phyloP scores from a whole-genome alignment of 2,113 vertebrate genomes.

The Spilogale gracilis region DNA sequence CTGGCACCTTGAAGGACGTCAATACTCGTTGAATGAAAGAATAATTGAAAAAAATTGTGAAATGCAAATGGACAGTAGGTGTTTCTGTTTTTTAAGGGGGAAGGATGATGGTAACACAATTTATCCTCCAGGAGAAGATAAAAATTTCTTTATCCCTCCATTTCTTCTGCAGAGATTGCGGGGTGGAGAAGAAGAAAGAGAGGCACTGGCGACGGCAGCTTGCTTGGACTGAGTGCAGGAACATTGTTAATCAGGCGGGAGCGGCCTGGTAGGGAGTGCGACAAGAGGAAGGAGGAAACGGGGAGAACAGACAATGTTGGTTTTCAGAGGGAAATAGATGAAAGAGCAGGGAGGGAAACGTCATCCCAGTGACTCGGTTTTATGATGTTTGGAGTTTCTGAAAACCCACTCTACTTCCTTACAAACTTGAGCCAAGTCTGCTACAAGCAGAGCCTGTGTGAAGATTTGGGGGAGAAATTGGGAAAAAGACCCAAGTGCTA shows the following conservation, averaged over 20 bases:
- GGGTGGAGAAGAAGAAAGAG: background rate
- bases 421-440: background rate
- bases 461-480: background rate
- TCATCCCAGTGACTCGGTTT: background rate
- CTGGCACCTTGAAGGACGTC: background rate
- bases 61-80: background rate
- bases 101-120: background rate
- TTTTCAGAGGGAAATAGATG: background rate
- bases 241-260: background rate
- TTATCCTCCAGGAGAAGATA: background rate
- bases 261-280: background rate
- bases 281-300: background rate
- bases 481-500: background rate
- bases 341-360: background rate
- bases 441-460: background rate
- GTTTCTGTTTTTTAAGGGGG: background rate
- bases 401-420: background rate
- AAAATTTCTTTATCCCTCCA: background rate
- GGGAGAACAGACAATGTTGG: background rate
- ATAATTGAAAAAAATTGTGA: background rate
- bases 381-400: constrained; percentile 6
- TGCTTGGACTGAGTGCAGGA: background rate
- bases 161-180: background rate
- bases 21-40: background rate
- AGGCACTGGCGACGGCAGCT: background rate